These are phyloP conservation scores for Calameuta filiformis DNA, from an alignment of 2,888 invertebrate genomes.

Conservation along the genomic window DNA sequence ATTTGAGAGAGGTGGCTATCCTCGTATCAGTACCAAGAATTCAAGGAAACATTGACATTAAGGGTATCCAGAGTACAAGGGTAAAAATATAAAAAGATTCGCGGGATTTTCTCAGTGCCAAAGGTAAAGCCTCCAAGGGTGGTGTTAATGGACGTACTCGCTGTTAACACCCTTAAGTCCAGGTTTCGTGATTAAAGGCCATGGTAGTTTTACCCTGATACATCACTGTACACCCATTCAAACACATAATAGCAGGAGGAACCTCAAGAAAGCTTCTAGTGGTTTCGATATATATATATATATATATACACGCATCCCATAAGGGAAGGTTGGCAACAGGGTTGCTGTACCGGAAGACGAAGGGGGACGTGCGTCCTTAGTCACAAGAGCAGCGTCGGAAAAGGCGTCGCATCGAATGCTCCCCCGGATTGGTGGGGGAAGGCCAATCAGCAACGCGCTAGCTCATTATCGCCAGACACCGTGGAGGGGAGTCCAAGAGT, in stretches of 20 bases:
- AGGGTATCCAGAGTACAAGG: background rate
- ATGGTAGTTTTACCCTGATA: background rate
- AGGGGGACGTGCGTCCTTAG: slow-evolving; percentile 18
- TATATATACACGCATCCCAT: background rate
- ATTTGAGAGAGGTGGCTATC: background rate
- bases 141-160: slow-evolving; percentile 66
- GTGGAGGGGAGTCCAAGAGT: slow-evolving; percentile 47
- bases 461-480: slow-evolving; percentile 62
- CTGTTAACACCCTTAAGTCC: slow-evolving; percentile 62
- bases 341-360: slow-evolving; percentile 13
- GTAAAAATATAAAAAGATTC: background rate
- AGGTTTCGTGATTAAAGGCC: background rate
- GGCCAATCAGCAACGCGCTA: slow-evolving; percentile 64
- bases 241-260: background rate
- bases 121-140: slow-evolving; percentile 37
- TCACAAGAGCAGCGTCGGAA: slow-evolving; percentile 61
- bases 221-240: background rate
- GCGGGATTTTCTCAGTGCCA: slow-evolving; percentile 13
- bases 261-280: slow-evolving; percentile 27
- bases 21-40: background rate
- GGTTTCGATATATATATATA: background rate
- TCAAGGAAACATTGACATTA: slow-evolving; percentile 7
- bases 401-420: slow-evolving; percentile 67
- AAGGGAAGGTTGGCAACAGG: slow-evolving; percentile 24
- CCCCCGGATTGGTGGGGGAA: slow-evolving; percentile 64